Evolutionary conservation across 1,140 invertebrate genomes (phyloP).

Genomic region (Coptotermes formosanus): DNA sequence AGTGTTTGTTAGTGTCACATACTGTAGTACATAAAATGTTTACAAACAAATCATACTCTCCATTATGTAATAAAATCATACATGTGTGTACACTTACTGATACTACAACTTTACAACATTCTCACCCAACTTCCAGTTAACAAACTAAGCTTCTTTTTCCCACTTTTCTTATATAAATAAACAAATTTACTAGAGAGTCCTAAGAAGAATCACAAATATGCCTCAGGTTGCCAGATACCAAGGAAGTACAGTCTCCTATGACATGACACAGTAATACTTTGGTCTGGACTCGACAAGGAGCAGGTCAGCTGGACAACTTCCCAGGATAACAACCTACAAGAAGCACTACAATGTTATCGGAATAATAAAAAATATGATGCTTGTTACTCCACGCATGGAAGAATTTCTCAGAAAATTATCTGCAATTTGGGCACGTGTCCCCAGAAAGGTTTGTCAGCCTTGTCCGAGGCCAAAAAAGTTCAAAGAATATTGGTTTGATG

Average conservation of each 20-base stretch:
- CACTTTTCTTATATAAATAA: background rate
- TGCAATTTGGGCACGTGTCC: too few species aligned
- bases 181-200: slow-evolving; percentile 11
- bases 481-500: too few species aligned
- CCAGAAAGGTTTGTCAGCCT: too few species aligned
- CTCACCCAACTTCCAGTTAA: background rate
- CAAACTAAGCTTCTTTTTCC: background rate
- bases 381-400: too few species aligned
- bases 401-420: too few species aligned
- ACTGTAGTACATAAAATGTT: background rate
- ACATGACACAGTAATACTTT: too few species aligned
- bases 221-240: background rate
- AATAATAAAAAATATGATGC: too few species aligned
- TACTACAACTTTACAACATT: background rate
- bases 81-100: background rate
- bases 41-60: background rate
- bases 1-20: background rate
- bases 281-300: too few species aligned
- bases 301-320: too few species aligned
- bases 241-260: background rate
- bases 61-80: background rate
- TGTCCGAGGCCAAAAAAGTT: too few species aligned
- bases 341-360: too few species aligned
- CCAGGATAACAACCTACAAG: too few species aligned
- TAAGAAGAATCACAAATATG: background rate